phyloP scores from a whole-genome alignment of 2,888 invertebrate genomes.

The Nipponacmea schrenckii region DNA sequence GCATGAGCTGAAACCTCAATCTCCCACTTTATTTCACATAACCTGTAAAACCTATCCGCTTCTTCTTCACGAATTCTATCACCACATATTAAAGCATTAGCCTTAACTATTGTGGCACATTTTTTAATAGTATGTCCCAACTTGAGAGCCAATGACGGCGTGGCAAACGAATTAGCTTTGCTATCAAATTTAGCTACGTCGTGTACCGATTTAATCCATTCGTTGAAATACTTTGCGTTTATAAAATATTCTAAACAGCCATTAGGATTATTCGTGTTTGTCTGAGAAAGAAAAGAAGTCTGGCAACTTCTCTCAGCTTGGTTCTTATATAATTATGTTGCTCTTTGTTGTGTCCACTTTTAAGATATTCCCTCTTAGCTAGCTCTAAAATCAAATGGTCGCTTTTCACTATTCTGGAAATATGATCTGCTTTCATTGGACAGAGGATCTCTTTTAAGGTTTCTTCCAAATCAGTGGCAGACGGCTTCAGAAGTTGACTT shows the following conservation, averaged over 20 bases:
- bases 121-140: background rate
- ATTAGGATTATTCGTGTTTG: background rate
- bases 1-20: background rate
- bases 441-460: background rate
- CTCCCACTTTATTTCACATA: slow-evolving; percentile 3
- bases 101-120: background rate
- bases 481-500: background rate
- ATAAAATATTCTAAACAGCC: background rate
- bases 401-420: background rate
- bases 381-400: background rate
- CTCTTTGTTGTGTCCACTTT: background rate
- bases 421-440: background rate
- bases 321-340: background rate
- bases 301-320: background rate
- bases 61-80: background rate
- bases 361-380: background rate
- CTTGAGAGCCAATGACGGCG: background rate
- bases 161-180: background rate
- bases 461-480: background rate
- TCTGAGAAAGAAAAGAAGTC: background rate
- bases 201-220: background rate
- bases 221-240: background rate
- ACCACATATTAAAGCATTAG: background rate
- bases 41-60: background rate
- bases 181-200: background rate